Evolutionary conservation across 2,888 invertebrate species (phyloP).

Genomic region (Oligia strigilis): DNA sequence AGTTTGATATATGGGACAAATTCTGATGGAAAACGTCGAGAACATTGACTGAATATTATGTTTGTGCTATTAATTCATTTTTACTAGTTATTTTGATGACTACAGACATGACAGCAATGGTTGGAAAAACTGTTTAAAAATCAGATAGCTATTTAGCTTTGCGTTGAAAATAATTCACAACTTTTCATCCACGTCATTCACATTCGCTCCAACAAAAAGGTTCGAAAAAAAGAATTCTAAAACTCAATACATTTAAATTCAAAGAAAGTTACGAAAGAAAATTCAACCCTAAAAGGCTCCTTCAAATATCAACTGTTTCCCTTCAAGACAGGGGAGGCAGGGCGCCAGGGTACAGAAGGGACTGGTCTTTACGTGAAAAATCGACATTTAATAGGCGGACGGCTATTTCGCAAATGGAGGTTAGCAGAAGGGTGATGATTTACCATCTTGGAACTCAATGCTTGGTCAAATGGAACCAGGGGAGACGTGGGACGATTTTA

Average conservation of each 20-base stretch:
- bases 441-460: slow-evolving; percentile 70
- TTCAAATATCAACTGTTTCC: slow-evolving; percentile 78
- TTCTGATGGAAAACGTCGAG: background rate
- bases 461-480: slow-evolving; percentile 65
- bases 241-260: slow-evolving; percentile 64
- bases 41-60: background rate
- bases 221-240: slow-evolving; percentile 22
- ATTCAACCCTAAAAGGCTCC: slow-evolving; percentile 61
- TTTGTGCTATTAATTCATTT: background rate
- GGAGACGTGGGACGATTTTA: slow-evolving; percentile 54
- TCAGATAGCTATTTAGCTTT: background rate
- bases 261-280: slow-evolving; percentile 62
- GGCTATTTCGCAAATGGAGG: slow-evolving; percentile 80
- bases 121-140: background rate
- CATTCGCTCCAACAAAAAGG: slow-evolving; percentile 23
- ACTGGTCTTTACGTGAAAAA: slow-evolving; percentile 83
- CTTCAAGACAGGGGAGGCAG: slow-evolving; percentile 58
- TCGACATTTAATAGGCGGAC: slow-evolving; percentile 88
- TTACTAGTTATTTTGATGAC: too few relatives aligned
- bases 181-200: slow-evolving; percentile 28
- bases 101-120: background rate
- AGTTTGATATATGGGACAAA: background rate
- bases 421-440: slow-evolving; percentile 80
- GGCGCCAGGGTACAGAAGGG: slow-evolving; percentile 55
- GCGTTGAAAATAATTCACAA: background rate